phyloP scores from a whole-genome alignment of 2,888 invertebrate genomes.

The Phengaris arion region DNA sequence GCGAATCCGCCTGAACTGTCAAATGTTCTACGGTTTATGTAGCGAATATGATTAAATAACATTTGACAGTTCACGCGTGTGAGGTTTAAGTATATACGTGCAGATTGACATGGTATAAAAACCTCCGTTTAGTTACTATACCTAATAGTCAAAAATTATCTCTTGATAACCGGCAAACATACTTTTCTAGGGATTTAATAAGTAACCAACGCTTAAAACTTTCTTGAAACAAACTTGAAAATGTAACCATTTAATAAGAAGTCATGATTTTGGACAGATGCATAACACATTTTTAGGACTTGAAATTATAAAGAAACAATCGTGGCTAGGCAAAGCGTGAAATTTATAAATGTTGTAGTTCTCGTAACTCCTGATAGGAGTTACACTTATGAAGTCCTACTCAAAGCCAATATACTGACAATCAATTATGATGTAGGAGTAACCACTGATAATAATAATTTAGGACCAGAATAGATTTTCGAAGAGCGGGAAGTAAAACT shows the following conservation, averaged over 20 bases:
- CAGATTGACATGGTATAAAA: background rate
- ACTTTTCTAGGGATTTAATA: no score
- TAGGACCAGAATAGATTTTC: background rate
- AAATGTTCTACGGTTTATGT: no score
- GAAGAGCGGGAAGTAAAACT: background rate
- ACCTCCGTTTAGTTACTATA: no score
- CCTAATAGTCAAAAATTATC: no score
- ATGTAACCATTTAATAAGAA: no score
- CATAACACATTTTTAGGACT: background rate
- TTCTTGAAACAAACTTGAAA: no score
- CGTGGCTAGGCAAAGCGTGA: background rate
- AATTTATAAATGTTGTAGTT: no score
- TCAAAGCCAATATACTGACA: no score
- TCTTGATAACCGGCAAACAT: no score
- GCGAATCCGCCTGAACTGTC: conserved; percentile 34
- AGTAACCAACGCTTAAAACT: no score
- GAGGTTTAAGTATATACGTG: background rate
- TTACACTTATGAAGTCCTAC: background rate
- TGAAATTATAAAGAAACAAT: background rate
- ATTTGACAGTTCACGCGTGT: background rate
- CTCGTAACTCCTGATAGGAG: background rate
- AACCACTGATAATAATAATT: background rate
- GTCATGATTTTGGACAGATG: background rate
- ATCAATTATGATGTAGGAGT: background rate
- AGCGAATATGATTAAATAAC: background rate